Evolutionary conservation across 1,140 invertebrate genomes (phyloP), one percentile per base, ranked within the genome.

Genomic region (Rhagoletis zephyria): DNA sequence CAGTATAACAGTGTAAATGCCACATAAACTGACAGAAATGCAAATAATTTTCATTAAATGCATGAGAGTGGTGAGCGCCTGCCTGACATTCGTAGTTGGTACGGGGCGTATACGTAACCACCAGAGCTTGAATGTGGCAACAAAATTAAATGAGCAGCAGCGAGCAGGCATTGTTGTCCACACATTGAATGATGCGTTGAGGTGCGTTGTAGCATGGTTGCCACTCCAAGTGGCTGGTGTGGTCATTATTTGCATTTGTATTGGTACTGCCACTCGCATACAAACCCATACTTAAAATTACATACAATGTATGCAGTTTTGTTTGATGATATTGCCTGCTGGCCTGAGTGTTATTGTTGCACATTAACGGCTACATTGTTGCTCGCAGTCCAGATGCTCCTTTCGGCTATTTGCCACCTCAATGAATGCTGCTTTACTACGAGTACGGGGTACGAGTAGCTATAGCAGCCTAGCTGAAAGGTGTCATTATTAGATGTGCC

Each of bases 1-100:
- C n/a, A 81, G 14, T 56, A 16, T 48, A 81, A 81, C 48, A 48
- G 40, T 30, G 30, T 81, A 56, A 81, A 81, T 81, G 74, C 48
- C 45, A 56, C 42, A n/a, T 81, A 81, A 81, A 81, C 74, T 81
- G 74, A 81, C 45, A 30, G 48, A 81, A 81, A 81, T 56, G 74
- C 74, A 81, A 81, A 81, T 81, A 81, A 81, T 56, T 81, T 81
- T 81, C 74, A 81, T 81, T 81, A 81, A 81, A 56, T 81, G 48
- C n/a, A 16, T 56, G 45, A 0, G 74, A 2, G 4, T 48, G 74
- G 19, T 59, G 48, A 10, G 14, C n/a, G 42, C 16, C 4, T 67
- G 19, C 1, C 30, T 30, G 30, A 30, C 30, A 30, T 30, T 30
- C 30, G 30, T 30, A 63, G 61, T 9, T 16, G 12, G 61, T 1